Evolutionary conservation across 2,113 vertebrate genomes (phyloP).

Genomic region (Brevimyrus niger): DNA sequence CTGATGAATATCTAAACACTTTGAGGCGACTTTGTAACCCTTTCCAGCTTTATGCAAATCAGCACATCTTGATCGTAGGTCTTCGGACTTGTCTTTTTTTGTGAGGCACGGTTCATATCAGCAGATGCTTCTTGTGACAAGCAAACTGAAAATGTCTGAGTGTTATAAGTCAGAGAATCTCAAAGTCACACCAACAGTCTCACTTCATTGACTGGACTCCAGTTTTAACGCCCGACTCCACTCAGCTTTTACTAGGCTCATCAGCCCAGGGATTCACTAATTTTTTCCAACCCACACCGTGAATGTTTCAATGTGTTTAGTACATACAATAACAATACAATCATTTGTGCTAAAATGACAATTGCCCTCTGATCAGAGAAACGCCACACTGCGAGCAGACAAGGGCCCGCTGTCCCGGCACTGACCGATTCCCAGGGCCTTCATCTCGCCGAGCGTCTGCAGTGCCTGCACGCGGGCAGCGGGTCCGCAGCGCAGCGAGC

Average conservation of each 20-base stretch:
- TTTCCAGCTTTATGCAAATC: not conserved
- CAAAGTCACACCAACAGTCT: not conserved
- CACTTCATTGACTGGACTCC: not conserved
- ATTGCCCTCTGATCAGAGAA: not conserved
- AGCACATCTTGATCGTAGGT: not conserved
- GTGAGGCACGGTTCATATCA: not conserved
- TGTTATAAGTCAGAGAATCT: not conserved
- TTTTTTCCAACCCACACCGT: not conserved
- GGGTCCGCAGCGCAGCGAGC: constrained; percentile 60
- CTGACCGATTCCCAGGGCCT: constrained; percentile 73
- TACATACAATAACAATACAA: not conserved
- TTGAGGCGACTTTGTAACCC: not conserved
- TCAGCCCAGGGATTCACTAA: not conserved
- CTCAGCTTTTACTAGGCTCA: not conserved
- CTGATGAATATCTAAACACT: not conserved
- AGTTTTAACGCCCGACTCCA: not conserved
- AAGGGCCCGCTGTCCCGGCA: not conserved
- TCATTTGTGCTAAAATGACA: not conserved
- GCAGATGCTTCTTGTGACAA: not conserved
- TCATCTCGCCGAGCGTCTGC: constrained; percentile 76
- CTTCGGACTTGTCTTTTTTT: not conserved
- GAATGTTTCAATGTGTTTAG: not conserved
- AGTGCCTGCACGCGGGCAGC: constrained; percentile 51
- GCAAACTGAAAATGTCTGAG: not conserved
- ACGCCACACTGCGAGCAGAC: not conserved